Conservation (phyloP, 2,888 invertebrate genomes). For the Drosophila emarginata region DNA sequence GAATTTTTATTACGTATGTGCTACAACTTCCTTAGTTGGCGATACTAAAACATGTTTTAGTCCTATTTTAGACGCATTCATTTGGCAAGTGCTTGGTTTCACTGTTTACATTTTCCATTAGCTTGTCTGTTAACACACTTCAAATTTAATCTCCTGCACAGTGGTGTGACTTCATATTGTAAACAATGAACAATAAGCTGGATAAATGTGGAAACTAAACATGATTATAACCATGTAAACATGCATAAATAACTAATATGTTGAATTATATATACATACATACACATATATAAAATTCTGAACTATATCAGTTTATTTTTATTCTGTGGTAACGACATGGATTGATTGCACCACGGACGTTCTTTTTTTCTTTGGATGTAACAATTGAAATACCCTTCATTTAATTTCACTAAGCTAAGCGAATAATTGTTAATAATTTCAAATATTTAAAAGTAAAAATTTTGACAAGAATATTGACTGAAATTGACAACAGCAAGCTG, state of each 20-base stretch:
- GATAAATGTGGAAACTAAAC: neutral
- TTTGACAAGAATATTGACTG: too few relatives aligned
- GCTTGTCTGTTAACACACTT: conserved; percentile 25
- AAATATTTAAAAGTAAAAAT: too few relatives aligned
- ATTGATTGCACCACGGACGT: too few relatives aligned
- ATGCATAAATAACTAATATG: neutral
- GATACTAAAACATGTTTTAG: neutral
- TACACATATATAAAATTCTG: too few relatives aligned
- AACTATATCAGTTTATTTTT: too few relatives aligned
- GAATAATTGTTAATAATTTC: too few relatives aligned
- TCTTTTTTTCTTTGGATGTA: too few relatives aligned
- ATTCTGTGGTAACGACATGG: too few relatives aligned
- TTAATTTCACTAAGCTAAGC: too few relatives aligned
- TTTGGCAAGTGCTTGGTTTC: neutral
- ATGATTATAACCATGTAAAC: neutral
- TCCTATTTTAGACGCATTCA: neutral
- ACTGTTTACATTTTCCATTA: conserved; percentile 16
- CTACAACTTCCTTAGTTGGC: neutral
- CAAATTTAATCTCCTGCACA: conserved; percentile 23
- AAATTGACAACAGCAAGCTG: too few relatives aligned
- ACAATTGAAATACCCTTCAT: too few relatives aligned
- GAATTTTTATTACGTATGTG: neutral
- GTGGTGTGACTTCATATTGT: neutral
- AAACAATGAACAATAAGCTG: neutral
- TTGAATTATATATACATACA: neutral